Percentiles rank a stretch among this genome's conserved stretches.
phyloP scores from a whole-genome alignment of 2,888 invertebrate genomes.

The Clanis bilineata region DNA sequence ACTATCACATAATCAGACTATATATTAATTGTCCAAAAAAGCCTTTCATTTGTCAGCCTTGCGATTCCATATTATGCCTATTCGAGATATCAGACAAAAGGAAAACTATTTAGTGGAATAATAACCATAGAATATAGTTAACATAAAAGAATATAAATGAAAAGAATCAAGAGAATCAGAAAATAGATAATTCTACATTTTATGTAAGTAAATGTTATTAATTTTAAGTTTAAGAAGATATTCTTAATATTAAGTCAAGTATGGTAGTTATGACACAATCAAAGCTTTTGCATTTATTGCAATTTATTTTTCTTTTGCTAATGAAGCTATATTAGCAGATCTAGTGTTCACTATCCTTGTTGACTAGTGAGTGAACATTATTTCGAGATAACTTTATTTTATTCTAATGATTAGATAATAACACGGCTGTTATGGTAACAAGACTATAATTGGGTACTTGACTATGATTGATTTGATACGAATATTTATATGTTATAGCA shows the following conservation, averaged over 20 bases:
- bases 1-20: constrained; percentile 54
- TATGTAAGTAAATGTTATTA: not conserved
- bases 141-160: not conserved
- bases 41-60: constrained; percentile 4
- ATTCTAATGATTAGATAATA: constrained; percentile 22
- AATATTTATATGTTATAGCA: too few relatives aligned
- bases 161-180: not conserved
- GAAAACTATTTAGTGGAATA: not conserved
- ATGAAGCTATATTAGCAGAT: not conserved
- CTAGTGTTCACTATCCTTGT: not conserved
- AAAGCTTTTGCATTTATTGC: not conserved
- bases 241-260: not conserved
- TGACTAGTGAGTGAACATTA: constrained; percentile 9
- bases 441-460: not conserved
- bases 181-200: not conserved
- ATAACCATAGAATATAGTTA: not conserved
- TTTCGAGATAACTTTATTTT: constrained; percentile 14
- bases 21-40: constrained; percentile 24
- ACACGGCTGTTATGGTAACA: not conserved
- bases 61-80: not conserved
- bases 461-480: too few relatives aligned
- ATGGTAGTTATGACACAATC: not conserved
- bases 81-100: constrained; percentile 1
- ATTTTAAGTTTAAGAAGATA: not conserved
- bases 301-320: not conserved